Evolutionary conservation across 1,140 invertebrate genomes (phyloP).

Genomic region (Neodiprion virginianus): DNA sequence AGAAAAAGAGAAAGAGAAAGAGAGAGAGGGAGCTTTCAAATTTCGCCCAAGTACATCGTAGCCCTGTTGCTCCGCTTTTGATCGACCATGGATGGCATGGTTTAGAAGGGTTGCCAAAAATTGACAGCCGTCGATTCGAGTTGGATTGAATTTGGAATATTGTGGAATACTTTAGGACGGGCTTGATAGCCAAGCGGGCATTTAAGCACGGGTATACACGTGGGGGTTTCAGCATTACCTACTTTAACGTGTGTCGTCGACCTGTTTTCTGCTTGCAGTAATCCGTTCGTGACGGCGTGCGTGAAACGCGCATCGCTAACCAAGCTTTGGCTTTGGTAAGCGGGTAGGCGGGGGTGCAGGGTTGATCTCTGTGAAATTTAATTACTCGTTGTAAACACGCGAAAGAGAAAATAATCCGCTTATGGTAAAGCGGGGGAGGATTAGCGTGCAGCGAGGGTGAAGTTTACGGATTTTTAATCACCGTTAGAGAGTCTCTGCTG

Average conservation of each 20-base stretch:
- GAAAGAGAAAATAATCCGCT: not conserved
- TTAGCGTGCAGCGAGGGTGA: not conserved
- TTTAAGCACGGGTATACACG: no score
- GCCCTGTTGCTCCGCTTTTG: not conserved
- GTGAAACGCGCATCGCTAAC: not conserved
- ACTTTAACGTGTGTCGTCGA: not conserved
- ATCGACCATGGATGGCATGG: no score
- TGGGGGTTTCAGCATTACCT: no score
- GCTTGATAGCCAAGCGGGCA: no score
- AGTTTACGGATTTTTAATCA: not conserved
- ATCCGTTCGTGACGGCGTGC: not conserved
- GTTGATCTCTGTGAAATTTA: not conserved
- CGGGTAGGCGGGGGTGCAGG: no score
- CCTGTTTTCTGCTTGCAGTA: not conserved
- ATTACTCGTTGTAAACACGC: not conserved
- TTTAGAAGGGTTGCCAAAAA: no score
- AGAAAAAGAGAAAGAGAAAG: constrained; percentile 22
- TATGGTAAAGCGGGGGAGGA: not conserved
- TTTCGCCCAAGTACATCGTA: not conserved
- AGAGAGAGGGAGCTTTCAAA: constrained; percentile 29
- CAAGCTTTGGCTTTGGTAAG: not conserved
- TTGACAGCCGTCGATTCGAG: no score
- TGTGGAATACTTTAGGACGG: no score
- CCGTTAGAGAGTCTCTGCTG: no score
- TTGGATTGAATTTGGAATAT: no score